Evolutionary conservation across 2,797 vertebrate species (phyloP).

Genomic region (Protosalanx chinensis): DNA sequence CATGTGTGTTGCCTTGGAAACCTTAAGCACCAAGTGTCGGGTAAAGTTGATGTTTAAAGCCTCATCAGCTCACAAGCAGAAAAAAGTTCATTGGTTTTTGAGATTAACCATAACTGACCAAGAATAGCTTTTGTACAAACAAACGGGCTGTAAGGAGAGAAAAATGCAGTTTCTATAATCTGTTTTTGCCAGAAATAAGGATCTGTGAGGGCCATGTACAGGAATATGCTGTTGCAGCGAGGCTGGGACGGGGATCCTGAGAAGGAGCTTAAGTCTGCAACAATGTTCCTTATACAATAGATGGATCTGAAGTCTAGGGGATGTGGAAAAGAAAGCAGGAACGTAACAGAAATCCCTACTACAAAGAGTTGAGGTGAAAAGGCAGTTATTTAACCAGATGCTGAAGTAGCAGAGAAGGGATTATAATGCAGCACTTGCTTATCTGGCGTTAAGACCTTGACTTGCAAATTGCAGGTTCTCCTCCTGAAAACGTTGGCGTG

Average conservation of each 20-base stretch:
- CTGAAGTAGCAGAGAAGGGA: slow-evolving; percentile 75
- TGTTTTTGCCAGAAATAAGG: slow-evolving; percentile 56
- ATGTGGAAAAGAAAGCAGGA: slow-evolving; percentile 65
- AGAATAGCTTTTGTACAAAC: slow-evolving; percentile 50
- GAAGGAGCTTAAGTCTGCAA: slow-evolving; percentile 68
- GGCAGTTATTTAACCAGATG: slow-evolving; percentile 77
- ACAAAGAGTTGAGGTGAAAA: slow-evolving; percentile 72
- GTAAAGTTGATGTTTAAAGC: slow-evolving; percentile 56
- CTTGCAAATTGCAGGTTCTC: slow-evolving; percentile 73
- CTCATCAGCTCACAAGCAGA: slow-evolving; percentile 44
- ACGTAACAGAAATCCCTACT: slow-evolving; percentile 71
- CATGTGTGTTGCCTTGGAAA: slow-evolving; percentile 69
- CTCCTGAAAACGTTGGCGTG: slow-evolving; percentile 61
- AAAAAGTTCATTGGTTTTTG: slow-evolving; percentile 66
- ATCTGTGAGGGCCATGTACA: slow-evolving; percentile 52
- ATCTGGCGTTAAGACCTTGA: slow-evolving; percentile 72
- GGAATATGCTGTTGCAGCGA: slow-evolving; percentile 61
- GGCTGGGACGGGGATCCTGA: slow-evolving; percentile 59
- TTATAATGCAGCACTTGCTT: slow-evolving; percentile 74
- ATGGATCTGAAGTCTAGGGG: slow-evolving; percentile 67
- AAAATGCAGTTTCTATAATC: slow-evolving; percentile 56
- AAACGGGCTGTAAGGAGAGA: slow-evolving; percentile 47
- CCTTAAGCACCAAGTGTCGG: slow-evolving; percentile 42
- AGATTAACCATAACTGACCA: slow-evolving; percentile 66
- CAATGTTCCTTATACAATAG: slow-evolving; percentile 67